Percentiles rank a stretch among this genome's conserved stretches.
Conservation (phyloP, 2,797 vertebrate genomes). For the Onychomys torridus region DNA sequence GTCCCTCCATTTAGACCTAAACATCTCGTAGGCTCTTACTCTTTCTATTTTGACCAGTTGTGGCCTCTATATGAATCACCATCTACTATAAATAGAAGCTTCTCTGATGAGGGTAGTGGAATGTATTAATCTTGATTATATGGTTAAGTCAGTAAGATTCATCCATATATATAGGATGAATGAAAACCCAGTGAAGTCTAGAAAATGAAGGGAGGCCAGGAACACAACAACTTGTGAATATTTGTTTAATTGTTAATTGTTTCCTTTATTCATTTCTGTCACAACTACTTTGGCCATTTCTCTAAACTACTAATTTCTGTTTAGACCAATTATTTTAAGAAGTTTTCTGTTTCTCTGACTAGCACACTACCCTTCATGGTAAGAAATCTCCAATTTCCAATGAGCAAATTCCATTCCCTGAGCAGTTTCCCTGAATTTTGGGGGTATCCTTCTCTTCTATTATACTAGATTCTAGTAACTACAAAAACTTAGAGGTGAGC, state of each 20-base stretch:
- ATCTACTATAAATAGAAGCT: neutral
- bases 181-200: neutral
- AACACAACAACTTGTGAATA: neutral
- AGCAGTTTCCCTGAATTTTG: neutral
- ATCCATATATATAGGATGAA: too few relatives aligned
- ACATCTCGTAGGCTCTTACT: neutral
- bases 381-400: neutral
- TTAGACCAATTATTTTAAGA: neutral
- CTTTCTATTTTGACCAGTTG: neutral
- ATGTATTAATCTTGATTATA: neutral
- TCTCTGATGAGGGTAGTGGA: neutral
- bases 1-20: neutral
- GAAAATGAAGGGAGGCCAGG: neutral
- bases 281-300: neutral
- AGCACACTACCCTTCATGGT: neutral
- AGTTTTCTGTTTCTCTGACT: neutral
- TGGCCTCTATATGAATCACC: neutral
- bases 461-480: neutral
- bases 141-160: neutral
- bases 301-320: neutral
- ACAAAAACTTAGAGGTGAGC: fast-evolving
- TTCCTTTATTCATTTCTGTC: neutral
- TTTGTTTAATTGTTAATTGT: neutral
- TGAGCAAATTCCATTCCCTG: neutral
- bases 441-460: fast-evolving